Evolutionary conservation across 2,888 invertebrate genomes (phyloP).

Genomic region (Vannuccia rotundouncinata): DNA sequence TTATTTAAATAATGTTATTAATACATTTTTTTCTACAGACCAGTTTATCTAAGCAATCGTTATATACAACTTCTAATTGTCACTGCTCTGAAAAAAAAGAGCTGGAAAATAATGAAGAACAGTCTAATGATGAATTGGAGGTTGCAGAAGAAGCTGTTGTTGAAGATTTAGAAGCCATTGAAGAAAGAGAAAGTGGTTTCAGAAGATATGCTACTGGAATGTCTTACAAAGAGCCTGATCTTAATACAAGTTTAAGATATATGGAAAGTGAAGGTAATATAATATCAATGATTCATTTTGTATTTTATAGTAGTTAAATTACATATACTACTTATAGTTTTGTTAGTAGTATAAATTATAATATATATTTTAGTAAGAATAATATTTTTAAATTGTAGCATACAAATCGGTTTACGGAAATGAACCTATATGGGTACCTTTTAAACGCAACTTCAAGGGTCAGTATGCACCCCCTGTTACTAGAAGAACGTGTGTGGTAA

Average conservation of each 20-base stretch:
- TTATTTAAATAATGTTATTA: too few relatives aligned
- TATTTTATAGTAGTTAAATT: neutral
- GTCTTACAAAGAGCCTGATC: neutral
- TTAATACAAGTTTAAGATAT: neutral
- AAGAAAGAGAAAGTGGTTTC: neutral
- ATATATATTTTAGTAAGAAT: neutral
- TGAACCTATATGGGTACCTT: neutral
- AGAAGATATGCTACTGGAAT: neutral
- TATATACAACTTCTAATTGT: too few relatives aligned
- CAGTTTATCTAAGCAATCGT: too few relatives aligned
- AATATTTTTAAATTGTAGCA: neutral
- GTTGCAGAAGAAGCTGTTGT: too few relatives aligned
- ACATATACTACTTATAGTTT: neutral
- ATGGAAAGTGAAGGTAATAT: neutral
- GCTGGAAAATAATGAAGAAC: too few relatives aligned
- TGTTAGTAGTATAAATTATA: neutral
- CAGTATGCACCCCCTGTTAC: neutral
- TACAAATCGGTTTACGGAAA: neutral
- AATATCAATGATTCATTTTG: too few relatives aligned
- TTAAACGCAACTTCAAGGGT: slow-evolving; percentile 8
- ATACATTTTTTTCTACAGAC: too few relatives aligned
- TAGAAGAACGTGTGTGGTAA: neutral
- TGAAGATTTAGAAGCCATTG: neutral
- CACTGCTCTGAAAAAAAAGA: too few relatives aligned
- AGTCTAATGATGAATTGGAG: too few relatives aligned